Evolutionary conservation across 2,797 vertebrate species (phyloP).

Genomic region (Melanotaenia parkinsoni): DNA sequence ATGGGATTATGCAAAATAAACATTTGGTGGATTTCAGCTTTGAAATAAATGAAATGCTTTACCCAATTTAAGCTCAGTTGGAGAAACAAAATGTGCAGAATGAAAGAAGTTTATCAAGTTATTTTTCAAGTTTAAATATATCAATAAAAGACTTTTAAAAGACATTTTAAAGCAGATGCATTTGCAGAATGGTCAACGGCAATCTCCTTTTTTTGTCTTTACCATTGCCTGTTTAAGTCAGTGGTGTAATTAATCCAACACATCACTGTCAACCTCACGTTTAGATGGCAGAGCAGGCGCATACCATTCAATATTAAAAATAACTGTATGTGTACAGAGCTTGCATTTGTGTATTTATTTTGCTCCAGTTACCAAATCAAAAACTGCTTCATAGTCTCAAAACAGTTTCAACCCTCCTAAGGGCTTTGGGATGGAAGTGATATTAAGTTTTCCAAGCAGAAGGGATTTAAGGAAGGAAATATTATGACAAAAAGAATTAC

Average conservation of each 20-base stretch:
- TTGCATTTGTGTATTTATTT: too few species aligned
- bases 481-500: too few species aligned
- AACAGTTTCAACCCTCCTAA: too few species aligned
- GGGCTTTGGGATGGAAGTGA: too few species aligned
- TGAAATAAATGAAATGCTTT: neutral
- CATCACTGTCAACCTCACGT: constrained; percentile 19
- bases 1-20: neutral
- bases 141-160: neutral
- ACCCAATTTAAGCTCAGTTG: neutral
- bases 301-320: too few species aligned
- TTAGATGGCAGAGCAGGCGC: neutral
- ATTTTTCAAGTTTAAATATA: neutral
- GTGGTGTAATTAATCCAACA: constrained; percentile 26
- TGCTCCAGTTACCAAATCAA: too few species aligned
- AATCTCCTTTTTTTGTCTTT: neutral
- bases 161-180: neutral
- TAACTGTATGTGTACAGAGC: too few species aligned
- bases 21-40: neutral
- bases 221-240: constrained; percentile 16
- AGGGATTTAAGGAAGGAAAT: too few species aligned
- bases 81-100: neutral
- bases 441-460: too few species aligned
- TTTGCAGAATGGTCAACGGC: constrained; percentile 13
- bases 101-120: neutral
- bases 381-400: too few species aligned